phyloP scores from a whole-genome alignment of 2,888 invertebrate species.

The Hirudinaria manillensis region DNA sequence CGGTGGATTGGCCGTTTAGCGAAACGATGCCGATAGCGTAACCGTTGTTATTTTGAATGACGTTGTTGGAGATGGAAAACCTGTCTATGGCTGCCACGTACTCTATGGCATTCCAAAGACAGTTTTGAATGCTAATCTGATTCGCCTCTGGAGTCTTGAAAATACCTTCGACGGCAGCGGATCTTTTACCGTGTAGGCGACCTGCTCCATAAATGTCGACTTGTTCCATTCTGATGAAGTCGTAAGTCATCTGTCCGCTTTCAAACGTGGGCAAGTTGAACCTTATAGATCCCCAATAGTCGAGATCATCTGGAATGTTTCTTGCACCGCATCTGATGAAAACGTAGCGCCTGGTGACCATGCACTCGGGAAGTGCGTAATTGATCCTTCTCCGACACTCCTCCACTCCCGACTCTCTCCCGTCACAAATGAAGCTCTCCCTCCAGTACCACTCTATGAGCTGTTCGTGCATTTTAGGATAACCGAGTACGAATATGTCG shows the following conservation, averaged over 20 bases:
- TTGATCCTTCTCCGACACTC: slow-evolving; percentile 71
- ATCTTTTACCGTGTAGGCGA: slow-evolving; percentile 86
- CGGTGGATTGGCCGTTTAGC: slow-evolving; percentile 73
- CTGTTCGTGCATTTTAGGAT: slow-evolving; percentile 50
- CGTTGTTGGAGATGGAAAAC: slow-evolving; percentile 57
- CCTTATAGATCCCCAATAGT: slow-evolving; percentile 85
- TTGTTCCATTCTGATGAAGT: slow-evolving; percentile 70
- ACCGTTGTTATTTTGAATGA: slow-evolving; percentile 70
- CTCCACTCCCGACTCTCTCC: slow-evolving; percentile 53
- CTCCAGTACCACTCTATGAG: slow-evolving; percentile 49
- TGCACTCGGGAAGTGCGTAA: slow-evolving; percentile 58
- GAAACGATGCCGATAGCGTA: slow-evolving; percentile 83
- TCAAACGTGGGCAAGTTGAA: slow-evolving; percentile 82
- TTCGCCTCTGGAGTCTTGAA: slow-evolving; percentile 79
- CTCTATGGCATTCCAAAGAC: slow-evolving; percentile 86
- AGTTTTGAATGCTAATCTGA: slow-evolving; percentile 71
- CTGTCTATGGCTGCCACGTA: slow-evolving; percentile 76
- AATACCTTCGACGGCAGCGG: slow-evolving; percentile 77
- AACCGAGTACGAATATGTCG: slow-evolving; percentile 50
- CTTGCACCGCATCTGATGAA: slow-evolving; percentile 78
- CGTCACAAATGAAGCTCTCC: slow-evolving; percentile 49
- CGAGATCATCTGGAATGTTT: slow-evolving; percentile 44
- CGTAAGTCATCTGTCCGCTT: slow-evolving; percentile 56
- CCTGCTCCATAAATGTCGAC: slow-evolving; percentile 85
- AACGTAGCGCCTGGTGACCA: slow-evolving; percentile 79